Evolutionary conservation across 2,797 vertebrate species (phyloP).

Genomic region (Neomorphus geoffroyi): DNA sequence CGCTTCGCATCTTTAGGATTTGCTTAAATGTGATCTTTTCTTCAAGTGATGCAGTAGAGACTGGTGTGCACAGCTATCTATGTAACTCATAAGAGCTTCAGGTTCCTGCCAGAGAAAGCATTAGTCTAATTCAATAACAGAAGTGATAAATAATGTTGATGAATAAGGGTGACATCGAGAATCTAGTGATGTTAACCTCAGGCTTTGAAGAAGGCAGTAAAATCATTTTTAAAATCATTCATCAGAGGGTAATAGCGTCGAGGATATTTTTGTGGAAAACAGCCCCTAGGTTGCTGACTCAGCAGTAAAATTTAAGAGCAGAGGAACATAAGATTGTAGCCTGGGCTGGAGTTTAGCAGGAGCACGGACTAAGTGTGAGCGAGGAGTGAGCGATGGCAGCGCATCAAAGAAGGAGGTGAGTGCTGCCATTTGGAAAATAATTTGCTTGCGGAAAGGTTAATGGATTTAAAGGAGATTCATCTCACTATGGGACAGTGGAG

Average conservation of each 20-base stretch:
- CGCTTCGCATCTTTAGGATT: neutral
- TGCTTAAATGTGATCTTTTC: neutral
- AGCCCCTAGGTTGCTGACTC: neutral
- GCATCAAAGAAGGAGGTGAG: neutral
- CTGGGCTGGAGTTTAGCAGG: neutral
- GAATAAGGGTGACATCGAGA: neutral
- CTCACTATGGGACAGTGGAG: neutral
- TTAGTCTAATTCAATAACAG: neutral
- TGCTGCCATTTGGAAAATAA: neutral
- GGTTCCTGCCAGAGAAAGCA: neutral
- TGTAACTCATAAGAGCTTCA: neutral
- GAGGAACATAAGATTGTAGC: neutral
- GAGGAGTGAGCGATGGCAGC: neutral
- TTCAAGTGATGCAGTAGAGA: neutral
- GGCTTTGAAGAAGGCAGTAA: neutral
- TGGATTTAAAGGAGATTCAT: neutral
- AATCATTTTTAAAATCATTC: neutral
- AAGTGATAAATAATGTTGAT: neutral
- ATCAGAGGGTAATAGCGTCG: neutral
- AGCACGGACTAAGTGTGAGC: neutral
- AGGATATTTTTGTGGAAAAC: neutral
- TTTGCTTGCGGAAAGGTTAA: neutral
- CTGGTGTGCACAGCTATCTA: neutral
- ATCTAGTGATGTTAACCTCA: neutral
- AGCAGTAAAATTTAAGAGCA: neutral